Evolutionary conservation across 2,888 invertebrate genomes (phyloP).

Genomic region (Tachystola acroxantha): DNA sequence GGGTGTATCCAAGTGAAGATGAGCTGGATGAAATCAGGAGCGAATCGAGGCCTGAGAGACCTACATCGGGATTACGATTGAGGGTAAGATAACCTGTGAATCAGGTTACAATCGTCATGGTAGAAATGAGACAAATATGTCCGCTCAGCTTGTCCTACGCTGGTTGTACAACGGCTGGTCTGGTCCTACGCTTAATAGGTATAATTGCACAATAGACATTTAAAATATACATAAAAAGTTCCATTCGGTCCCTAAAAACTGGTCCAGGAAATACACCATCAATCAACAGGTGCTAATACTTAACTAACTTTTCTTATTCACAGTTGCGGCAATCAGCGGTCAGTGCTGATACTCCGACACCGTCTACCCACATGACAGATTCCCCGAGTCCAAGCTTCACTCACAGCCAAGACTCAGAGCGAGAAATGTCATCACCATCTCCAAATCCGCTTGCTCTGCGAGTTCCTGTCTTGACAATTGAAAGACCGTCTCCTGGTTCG

Average conservation of each 20-base stretch:
- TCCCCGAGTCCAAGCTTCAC: slow-evolving; percentile 67
- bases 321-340: slow-evolving; percentile 75
- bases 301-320: too few relatives aligned
- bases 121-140: not conserved
- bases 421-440: slow-evolving; percentile 61
- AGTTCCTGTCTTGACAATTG: slow-evolving; percentile 82
- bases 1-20: slow-evolving; percentile 62
- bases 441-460: slow-evolving; percentile 71
- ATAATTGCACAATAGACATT: too few relatives aligned
- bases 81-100: slow-evolving; percentile 56
- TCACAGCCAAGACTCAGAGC: slow-evolving; percentile 67
- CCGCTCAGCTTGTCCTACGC: not conserved
- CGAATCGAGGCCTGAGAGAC: slow-evolving; percentile 47
- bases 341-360: slow-evolving; percentile 62
- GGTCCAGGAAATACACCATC: too few relatives aligned
- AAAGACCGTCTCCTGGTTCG: slow-evolving; percentile 84
- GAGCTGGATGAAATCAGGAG: slow-evolving; percentile 61
- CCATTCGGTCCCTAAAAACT: too few relatives aligned
- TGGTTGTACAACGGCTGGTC: too few relatives aligned
- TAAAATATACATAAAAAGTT: too few relatives aligned
- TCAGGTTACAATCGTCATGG: too few relatives aligned
- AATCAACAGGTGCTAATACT: too few relatives aligned
- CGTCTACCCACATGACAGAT: slow-evolving; percentile 66
- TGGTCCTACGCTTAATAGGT: too few relatives aligned
- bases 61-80: slow-evolving; percentile 49